phyloP scores from a whole-genome alignment of 2,888 invertebrate species.

The Tetrapedia diversipes region DNA sequence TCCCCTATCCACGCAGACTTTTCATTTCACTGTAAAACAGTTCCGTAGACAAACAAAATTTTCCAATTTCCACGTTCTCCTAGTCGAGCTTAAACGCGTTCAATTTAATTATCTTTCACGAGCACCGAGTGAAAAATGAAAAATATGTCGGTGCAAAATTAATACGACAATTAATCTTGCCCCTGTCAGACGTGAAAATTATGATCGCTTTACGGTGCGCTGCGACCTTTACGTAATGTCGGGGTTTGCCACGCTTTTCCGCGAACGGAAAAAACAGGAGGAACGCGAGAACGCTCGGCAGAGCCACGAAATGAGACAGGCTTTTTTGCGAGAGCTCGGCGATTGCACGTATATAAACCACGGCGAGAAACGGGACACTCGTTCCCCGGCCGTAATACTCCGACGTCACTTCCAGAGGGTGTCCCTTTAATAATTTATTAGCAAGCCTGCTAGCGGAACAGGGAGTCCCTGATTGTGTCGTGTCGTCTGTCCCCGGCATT shows the following conservation, averaged over 20 bases:
- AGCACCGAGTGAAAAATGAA: constrained; percentile 49
- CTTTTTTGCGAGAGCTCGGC: constrained; percentile 25
- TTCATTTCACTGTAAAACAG: too few relatives aligned
- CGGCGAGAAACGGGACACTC: constrained; percentile 53
- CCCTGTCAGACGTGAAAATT: constrained; percentile 52
- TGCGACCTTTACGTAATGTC: constrained; percentile 36
- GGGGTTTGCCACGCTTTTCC: constrained; percentile 45
- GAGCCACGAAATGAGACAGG: constrained; percentile 21
- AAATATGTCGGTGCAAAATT: constrained; percentile 52
- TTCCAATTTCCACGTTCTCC: constrained; percentile 42
- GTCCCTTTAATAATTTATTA: constrained; percentile 83
- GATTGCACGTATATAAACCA: constrained; percentile 14
- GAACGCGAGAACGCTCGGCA: neutral
- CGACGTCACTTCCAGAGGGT: constrained; percentile 80
- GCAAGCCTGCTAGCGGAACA: constrained; percentile 71
- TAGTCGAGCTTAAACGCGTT: constrained; percentile 46
- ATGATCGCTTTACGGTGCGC: constrained; percentile 53
- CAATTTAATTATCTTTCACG: constrained; percentile 59
- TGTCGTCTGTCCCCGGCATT: constrained; percentile 81
- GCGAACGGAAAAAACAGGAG: constrained; percentile 4
- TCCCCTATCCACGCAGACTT: too few relatives aligned
- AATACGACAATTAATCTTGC: constrained; percentile 60
- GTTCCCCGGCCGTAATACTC: constrained; percentile 62
- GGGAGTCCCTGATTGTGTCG: constrained; percentile 79
- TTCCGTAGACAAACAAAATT: neutral